A percentile compares a stretch with the other conserved stretches of the same genome.
These are phyloP conservation scores for Trimorus sp. DNA, from an alignment of 2,888 invertebrate species.

Conservation along the genomic window DNA sequence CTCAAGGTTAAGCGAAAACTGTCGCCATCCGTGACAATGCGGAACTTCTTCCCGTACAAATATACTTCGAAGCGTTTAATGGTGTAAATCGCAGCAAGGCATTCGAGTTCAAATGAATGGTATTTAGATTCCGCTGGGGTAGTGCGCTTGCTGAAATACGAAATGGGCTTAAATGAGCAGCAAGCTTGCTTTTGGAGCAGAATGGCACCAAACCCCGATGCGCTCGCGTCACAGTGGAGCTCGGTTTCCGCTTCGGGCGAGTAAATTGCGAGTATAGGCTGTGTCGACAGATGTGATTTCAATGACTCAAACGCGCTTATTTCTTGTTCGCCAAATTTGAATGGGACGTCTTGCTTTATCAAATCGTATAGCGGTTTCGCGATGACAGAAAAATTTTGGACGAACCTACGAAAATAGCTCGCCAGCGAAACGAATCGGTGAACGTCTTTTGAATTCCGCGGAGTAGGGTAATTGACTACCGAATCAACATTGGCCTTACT, in stretches of 20 bases:
- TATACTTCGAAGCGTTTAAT: constrained; percentile 72
- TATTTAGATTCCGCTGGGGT: constrained; percentile 69
- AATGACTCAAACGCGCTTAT: constrained; percentile 66
- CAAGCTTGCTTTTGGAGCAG: constrained; percentile 63
- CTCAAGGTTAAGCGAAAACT: constrained; percentile 65
- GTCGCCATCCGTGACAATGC: constrained; percentile 73
- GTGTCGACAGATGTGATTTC: constrained; percentile 58
- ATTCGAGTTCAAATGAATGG: constrained; percentile 72
- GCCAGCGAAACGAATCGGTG: constrained; percentile 16
- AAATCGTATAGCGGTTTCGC: constrained; percentile 14
- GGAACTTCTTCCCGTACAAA: constrained; percentile 69
- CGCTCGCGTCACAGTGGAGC: constrained; percentile 68
- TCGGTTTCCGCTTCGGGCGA: constrained; percentile 60
- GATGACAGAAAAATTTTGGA: constrained; percentile 1
- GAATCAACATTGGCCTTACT: constrained; percentile 16
- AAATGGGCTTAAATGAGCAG: constrained; percentile 55
- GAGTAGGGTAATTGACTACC: constrained; percentile 22
- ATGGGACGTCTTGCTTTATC: constrained; percentile 36
- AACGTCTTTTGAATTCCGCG: constrained; percentile 6
- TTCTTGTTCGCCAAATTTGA: constrained; percentile 68
- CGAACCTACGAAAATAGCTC: constrained; percentile 20
- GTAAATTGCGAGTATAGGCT: constrained; percentile 71
- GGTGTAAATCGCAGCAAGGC: constrained; percentile 71
- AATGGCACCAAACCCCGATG: constrained; percentile 61
- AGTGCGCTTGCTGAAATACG: constrained; percentile 69